Evolutionary conservation across 2,797 vertebrate species (phyloP), one percentile per base, ranked within the genome.

Genomic region (Crocodylus rhombifer): DNA sequence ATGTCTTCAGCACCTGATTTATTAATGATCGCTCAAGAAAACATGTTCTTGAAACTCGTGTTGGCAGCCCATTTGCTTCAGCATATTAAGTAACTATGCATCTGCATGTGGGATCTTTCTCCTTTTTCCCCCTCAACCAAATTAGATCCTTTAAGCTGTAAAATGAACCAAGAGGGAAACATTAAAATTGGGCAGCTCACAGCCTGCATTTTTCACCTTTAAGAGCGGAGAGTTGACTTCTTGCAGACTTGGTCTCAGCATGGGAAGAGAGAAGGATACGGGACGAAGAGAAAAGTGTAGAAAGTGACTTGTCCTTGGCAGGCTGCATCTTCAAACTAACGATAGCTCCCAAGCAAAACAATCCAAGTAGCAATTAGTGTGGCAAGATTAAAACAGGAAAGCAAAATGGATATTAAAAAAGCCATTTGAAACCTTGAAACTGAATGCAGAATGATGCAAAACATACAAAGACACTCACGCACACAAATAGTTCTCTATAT

Each of bases 371-470:
- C 69, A 73, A 73, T 51, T 23, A 42, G 69, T 23, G 7, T 42
- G 36, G 36, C 51, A 23, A 51, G 36, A 42, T 73, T 73, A 73
- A 73, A 73, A 51, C 3, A 23, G 75, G 58, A 87, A 73, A 75
- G 90, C 51, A 87, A 90, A 88, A n/a, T 36, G 90, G 92, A 92
- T 78, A 74, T 96, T 95, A 77, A 95, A 97, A 51, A 96, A 93
- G 92, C 90, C 64, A 55, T 81, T 15, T 63, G 88, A 84, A 96
- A 96, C 92, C 94, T 94, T 88, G 96, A 95, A 89, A 91, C 71
- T 92, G 90, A 92, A 88, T 4, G 89, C 80, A 2, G 1, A 74
- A 81, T 61, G 36, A 14, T 5, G 0, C 28, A 55, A 63, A 77
- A 91, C 84, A 57, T 88, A 28, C 91, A 33, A 79, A 73, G 76